A percentile compares a stretch with the other conserved stretches of the same genome.
phyloP scores from a whole-genome alignment of 2,888 invertebrate genomes.

The Troides helena region DNA sequence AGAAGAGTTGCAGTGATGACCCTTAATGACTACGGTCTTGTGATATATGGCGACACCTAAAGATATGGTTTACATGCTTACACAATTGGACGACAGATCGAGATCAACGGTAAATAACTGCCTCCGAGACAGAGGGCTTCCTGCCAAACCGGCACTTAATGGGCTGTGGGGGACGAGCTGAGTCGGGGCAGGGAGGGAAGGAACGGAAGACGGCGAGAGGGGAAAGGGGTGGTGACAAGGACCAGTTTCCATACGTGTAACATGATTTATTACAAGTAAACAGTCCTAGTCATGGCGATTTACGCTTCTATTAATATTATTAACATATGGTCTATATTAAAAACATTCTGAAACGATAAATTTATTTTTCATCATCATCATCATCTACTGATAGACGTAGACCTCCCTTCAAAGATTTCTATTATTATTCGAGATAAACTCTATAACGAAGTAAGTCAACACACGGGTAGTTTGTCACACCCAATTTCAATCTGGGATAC shows the following conservation, averaged over 20 bases:
- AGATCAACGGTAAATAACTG: slow-evolving; percentile 74
- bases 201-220: background rate
- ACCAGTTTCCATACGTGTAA: slow-evolving; percentile 17
- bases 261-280: background rate
- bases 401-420: no score
- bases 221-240: slow-evolving; percentile 18
- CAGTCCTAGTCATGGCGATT: background rate
- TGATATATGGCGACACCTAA: slow-evolving; percentile 33
- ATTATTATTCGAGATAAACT: no score
- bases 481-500: no score
- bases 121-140: slow-evolving; percentile 67
- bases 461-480: no score
- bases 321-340: no score
- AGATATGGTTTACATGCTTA: slow-evolving; percentile 37
- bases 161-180: slow-evolving; percentile 33
- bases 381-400: no score
- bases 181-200: slow-evolving; percentile 28
- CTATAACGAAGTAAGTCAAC: no score
- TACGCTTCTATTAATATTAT: no score
- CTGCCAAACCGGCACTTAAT: slow-evolving; percentile 69
- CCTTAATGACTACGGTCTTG: slow-evolving; percentile 4
- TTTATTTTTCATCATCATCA: no score
- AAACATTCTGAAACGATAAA: no score
- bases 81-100: slow-evolving; percentile 53
- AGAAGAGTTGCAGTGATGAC: slow-evolving; percentile 1